phyloP scores from a whole-genome alignment of 2,888 invertebrate genomes.

The Tortricodes alternella region DNA sequence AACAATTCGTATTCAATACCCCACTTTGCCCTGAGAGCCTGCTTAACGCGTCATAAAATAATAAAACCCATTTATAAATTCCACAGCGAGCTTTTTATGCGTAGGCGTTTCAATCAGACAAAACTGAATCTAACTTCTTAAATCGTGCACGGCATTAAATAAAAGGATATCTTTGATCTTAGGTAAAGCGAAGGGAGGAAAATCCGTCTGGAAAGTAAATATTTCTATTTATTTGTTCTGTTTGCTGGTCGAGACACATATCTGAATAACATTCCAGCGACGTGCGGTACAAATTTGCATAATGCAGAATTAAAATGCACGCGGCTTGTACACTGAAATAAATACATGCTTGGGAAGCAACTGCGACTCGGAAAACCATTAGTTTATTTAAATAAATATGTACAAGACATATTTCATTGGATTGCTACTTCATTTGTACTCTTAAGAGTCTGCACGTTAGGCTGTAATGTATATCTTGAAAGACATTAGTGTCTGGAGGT shows the following conservation, averaged over 20 bases:
- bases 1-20: conserved; percentile 44
- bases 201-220: conserved; percentile 10
- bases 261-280: conserved; percentile 16
- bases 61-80: conserved; percentile 21
- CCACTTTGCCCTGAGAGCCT: conserved; percentile 29
- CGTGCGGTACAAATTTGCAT: conserved; percentile 25
- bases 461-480: not conserved
- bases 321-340: conserved; percentile 18
- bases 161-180: not conserved
- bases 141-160: not conserved
- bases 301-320: conserved; percentile 27
- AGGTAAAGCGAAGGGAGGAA: conserved; percentile 5
- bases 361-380: not conserved
- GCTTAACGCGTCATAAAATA: conserved; percentile 18
- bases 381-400: conserved; percentile 10
- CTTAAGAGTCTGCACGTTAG: not conserved
- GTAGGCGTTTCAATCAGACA: not conserved
- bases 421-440: conserved; percentile 15
- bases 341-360: conserved; percentile 16
- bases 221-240: conserved; percentile 15
- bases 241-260: conserved; percentile 9
- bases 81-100: conserved; percentile 2
- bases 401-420: not conserved
- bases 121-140: not conserved
- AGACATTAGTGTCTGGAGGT: not conserved